Evolutionary conservation across 2,888 invertebrate genomes (phyloP).

Genomic region (Platynereis dumerilii): DNA sequence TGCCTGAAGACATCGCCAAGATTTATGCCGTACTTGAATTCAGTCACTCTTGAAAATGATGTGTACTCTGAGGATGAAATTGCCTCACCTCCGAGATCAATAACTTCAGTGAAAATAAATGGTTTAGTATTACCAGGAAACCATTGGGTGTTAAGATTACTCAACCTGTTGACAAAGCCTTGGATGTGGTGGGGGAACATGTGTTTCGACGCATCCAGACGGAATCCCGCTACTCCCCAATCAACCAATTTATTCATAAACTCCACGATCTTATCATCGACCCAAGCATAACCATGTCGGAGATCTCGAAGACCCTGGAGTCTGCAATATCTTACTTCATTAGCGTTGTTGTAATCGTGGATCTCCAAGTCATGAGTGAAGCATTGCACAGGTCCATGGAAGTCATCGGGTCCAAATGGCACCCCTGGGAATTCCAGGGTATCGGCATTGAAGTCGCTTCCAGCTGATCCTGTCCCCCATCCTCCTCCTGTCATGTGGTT

Average conservation of each 20-base stretch:
- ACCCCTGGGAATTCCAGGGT: constrained; percentile 57
- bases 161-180: constrained; percentile 68
- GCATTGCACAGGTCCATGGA: constrained; percentile 64
- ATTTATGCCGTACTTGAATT: constrained; percentile 39
- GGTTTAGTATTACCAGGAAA: constrained; percentile 68
- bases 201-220: no score
- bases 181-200: constrained; percentile 74
- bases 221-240: no score
- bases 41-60: constrained; percentile 39
- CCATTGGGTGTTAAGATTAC: no score
- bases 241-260: constrained; percentile 74
- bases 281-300: constrained; percentile 66
- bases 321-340: constrained; percentile 35
- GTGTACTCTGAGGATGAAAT: constrained; percentile 37
- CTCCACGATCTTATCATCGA: constrained; percentile 71
- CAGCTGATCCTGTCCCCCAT: constrained; percentile 70
- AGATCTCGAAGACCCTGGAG: constrained; percentile 12
- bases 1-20: constrained; percentile 25
- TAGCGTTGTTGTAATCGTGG: constrained; percentile 42
- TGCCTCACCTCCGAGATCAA: constrained; percentile 54
- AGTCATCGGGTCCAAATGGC: constrained; percentile 67
- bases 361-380: no score
- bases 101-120: no score
- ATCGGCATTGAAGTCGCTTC: constrained; percentile 58
- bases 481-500: constrained; percentile 78